phyloP scores from a whole-genome alignment of 2,888 invertebrate genomes.

The Epirrhoe alternata region DNA sequence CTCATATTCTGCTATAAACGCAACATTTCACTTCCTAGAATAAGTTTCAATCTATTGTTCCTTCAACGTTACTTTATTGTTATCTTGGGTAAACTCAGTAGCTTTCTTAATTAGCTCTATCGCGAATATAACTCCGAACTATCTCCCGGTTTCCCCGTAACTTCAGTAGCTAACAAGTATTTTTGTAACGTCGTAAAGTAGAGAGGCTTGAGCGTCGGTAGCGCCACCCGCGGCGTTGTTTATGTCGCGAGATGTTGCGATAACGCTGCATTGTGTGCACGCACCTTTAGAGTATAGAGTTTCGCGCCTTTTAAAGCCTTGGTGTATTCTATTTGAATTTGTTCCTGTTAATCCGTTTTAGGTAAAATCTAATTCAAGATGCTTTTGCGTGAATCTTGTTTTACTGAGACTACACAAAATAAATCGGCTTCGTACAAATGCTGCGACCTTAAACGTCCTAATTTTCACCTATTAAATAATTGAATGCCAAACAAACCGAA shows the following conservation, averaged over 20 bases:
- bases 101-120: slow-evolving; percentile 36
- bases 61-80: slow-evolving; percentile 23
- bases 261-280: slow-evolving; percentile 66
- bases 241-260: slow-evolving; percentile 73
- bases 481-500: slow-evolving; percentile 30
- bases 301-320: slow-evolving; percentile 58
- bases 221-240: slow-evolving; percentile 80
- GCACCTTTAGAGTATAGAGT: slow-evolving; percentile 65
- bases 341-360: slow-evolving; percentile 45
- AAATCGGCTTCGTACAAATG: slow-evolving; percentile 9
- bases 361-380: slow-evolving; percentile 44
- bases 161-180: slow-evolving; percentile 49
- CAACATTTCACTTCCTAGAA: slow-evolving; percentile 1
- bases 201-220: slow-evolving; percentile 58
- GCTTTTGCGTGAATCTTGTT: slow-evolving; percentile 14
- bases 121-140: slow-evolving; percentile 28
- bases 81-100: slow-evolving; percentile 10
- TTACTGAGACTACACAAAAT: slow-evolving; percentile 11
- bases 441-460: slow-evolving; percentile 21
- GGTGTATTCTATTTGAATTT: slow-evolving; percentile 52
- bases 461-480: slow-evolving; percentile 43
- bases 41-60: slow-evolving; percentile 14
- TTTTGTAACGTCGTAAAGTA: slow-evolving; percentile 71
- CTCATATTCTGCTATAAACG: slow-evolving; percentile 20
- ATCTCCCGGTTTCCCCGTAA: slow-evolving; percentile 43